These are phyloP conservation scores for Danaus melanippus DNA, from an alignment of 1,140 invertebrate genomes.

Conservation along the genomic window DNA sequence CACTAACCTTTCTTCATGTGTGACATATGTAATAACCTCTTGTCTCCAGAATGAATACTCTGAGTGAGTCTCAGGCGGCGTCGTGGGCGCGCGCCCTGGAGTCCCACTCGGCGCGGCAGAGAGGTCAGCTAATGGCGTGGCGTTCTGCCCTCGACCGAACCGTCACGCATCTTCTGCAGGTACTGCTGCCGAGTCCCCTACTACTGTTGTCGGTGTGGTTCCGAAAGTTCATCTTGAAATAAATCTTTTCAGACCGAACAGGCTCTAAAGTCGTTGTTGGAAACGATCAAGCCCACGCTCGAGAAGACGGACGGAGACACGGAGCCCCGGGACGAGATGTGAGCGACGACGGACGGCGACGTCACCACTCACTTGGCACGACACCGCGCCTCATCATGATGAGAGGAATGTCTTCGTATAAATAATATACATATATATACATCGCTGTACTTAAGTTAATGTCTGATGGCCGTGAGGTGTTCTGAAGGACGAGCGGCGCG, in stretches of 20 bases:
- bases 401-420: not conserved
- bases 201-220: not conserved
- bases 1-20: no score
- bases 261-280: conserved; percentile 76
- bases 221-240: no score
- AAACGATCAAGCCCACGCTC: conserved; percentile 76
- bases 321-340: conserved; percentile 34
- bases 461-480: not conserved
- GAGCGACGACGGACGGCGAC: conserved; percentile 8
- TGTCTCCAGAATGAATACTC: conserved; percentile 25
- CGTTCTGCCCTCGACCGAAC: conserved; percentile 79
- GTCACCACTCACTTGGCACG: conserved; percentile 1
- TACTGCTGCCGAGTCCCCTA: conserved; percentile 13
- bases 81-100: conserved; percentile 84
- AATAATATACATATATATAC: no score
- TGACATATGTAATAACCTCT: not conserved
- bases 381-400: not conserved
- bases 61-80: conserved; percentile 78
- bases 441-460: not conserved
- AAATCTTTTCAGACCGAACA: conserved; percentile 74
- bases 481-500: not conserved
- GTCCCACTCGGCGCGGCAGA: conserved; percentile 82
- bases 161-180: conserved; percentile 75
- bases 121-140: conserved; percentile 84
- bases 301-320: conserved; percentile 38